Evolutionary conservation across 2,888 invertebrate genomes (phyloP).

Genomic region (Trissolcus japonicus): DNA sequence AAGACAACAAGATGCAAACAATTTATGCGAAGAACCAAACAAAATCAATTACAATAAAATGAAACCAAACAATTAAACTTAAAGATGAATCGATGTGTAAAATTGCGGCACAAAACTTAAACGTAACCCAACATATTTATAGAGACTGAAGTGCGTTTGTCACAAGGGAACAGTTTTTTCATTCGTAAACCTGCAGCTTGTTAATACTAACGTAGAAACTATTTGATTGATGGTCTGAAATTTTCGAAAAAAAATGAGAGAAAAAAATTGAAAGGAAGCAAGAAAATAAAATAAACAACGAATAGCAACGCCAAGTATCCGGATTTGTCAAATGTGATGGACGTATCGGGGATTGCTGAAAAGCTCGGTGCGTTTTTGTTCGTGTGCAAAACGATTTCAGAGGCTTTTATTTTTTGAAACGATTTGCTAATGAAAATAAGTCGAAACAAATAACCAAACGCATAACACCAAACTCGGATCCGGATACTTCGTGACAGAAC

Average conservation of each 20-base stretch:
- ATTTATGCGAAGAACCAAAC: background rate
- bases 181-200: constrained; percentile 56
- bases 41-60: background rate
- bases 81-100: constrained; percentile 30
- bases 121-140: constrained; percentile 35
- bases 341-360: constrained; percentile 20
- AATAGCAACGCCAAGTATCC: constrained; percentile 29
- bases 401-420: constrained; percentile 3
- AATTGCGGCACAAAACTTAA: constrained; percentile 46
- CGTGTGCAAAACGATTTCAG: background rate
- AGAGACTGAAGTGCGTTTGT: constrained; percentile 56
- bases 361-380: constrained; percentile 15
- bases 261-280: background rate
- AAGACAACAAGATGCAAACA: background rate
- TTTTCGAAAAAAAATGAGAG: constrained; percentile 8
- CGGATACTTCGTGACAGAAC: constrained; percentile 9
- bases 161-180: constrained; percentile 60
- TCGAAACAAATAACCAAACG: constrained; percentile 5
- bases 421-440: constrained; percentile 2
- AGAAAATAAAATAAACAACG: background rate
- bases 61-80: constrained; percentile 7
- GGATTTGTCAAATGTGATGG: constrained; percentile 37
- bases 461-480: constrained; percentile 5
- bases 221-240: constrained; percentile 23
- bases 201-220: constrained; percentile 42